These are phyloP conservation scores for Pediacus dermestoides DNA, from an alignment of 2,888 invertebrate genomes.

Conservation along the genomic window DNA sequence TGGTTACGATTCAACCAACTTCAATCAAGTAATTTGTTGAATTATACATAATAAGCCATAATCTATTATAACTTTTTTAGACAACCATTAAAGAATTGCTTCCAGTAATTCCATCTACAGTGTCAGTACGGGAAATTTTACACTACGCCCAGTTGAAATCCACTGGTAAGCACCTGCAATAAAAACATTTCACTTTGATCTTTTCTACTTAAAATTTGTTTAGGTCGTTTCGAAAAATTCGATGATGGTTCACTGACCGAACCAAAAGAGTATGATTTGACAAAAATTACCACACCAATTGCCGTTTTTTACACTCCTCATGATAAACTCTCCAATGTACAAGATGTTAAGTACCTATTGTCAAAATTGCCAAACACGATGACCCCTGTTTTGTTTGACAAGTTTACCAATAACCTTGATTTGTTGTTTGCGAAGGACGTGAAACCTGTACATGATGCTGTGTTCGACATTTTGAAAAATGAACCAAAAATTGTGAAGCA, in stretches of 20 bases:
- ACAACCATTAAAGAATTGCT: conserved; percentile 19
- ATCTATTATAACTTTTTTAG: conserved; percentile 13
- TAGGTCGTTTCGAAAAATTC: conserved; percentile 49
- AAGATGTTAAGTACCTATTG: conserved; percentile 51
- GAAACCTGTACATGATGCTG: conserved; percentile 1
- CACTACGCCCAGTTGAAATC: conserved; percentile 54
- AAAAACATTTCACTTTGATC: background rate
- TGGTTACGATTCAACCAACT: conserved; percentile 58
- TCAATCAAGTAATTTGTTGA: conserved; percentile 51
- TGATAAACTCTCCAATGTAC: conserved; percentile 52
- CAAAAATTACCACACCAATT: conserved; percentile 50
- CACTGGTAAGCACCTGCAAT: conserved; percentile 37
- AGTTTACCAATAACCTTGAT: conserved; percentile 59
- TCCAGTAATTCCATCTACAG: conserved; percentile 46
- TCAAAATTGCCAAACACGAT: conserved; percentile 43
- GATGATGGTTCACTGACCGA: conserved; percentile 46
- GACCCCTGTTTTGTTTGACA: conserved; percentile 47
- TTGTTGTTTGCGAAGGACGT: conserved; percentile 36
- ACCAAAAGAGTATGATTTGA: conserved; percentile 51
- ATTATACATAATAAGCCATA: background rate
- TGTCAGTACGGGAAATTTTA: conserved; percentile 52
- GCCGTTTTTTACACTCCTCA: conserved; percentile 54
- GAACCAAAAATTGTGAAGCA: background rate
- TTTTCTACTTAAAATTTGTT: conserved; percentile 10
- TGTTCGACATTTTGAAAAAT: background rate